These are phyloP conservation scores for Amphipoea oculea DNA, from an alignment of 2,888 invertebrate species.

Conservation along the genomic window DNA sequence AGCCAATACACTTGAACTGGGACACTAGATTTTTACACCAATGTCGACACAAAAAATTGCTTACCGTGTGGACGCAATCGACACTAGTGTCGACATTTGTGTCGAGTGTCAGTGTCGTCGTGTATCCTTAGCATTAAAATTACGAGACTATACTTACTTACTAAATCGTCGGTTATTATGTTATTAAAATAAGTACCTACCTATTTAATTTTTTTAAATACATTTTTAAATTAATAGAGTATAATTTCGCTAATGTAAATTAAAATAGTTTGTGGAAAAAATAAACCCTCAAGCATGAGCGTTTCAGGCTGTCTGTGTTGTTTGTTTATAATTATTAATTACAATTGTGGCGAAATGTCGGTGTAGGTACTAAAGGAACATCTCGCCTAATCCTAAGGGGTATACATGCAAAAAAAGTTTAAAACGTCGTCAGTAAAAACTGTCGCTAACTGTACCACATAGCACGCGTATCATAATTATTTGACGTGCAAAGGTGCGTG, in stretches of 20 bases:
- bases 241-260: background rate
- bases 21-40: too few relatives aligned
- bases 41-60: too few relatives aligned
- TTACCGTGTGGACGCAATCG: too few relatives aligned
- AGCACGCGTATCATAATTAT: background rate
- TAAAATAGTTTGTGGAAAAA: background rate
- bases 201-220: too few relatives aligned
- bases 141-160: too few relatives aligned
- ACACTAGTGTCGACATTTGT: too few relatives aligned
- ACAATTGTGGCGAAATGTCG: background rate
- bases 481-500: constrained; percentile 42
- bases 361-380: background rate
- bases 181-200: too few relatives aligned
- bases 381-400: background rate
- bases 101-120: too few relatives aligned
- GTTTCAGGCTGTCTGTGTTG: background rate
- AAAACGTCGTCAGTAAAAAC: background rate
- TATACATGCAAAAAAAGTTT: background rate
- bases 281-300: background rate
- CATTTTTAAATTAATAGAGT: background rate
- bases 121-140: too few relatives aligned
- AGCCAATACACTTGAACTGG: too few relatives aligned
- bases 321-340: background rate
- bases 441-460: constrained; percentile 9
- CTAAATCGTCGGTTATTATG: too few relatives aligned